Evolutionary conservation across 1,140 invertebrate species (phyloP).

Genomic region (Araneus ventricosus): DNA sequence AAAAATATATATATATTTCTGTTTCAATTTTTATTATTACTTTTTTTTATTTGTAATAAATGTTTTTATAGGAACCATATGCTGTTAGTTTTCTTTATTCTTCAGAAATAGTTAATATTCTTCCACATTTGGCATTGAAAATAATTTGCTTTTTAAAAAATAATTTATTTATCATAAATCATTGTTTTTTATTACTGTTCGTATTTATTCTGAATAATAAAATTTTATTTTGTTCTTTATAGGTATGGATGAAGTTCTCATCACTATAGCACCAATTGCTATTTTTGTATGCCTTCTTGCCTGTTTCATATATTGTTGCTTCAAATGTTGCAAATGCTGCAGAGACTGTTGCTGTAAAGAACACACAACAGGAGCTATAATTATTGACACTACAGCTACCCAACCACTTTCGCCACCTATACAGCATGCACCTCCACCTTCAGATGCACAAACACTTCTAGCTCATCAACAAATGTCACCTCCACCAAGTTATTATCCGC

Average conservation of each 20-base stretch:
- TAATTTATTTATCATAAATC: not conserved
- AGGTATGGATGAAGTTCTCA: not conserved
- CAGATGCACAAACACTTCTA: not conserved
- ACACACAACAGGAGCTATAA: not conserved
- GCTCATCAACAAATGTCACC: not conserved
- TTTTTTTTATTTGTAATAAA: no score
- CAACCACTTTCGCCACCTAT: conserved; percentile 25
- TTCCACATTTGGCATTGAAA: not conserved
- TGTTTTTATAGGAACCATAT: no score
- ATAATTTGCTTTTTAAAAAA: not conserved
- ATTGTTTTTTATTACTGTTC: not conserved
- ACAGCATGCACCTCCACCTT: not conserved
- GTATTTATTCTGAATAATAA: not conserved
- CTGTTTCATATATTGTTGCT: not conserved
- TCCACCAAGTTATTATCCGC: not conserved
- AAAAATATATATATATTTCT: no score
- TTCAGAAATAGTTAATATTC: not conserved
- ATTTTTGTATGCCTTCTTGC: not conserved
- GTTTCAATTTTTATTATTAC: no score
- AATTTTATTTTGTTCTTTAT: not conserved
- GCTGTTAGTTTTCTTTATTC: not conserved
- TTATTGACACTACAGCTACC: not conserved
- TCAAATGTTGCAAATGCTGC: conserved; percentile 32
- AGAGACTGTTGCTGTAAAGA: not conserved
- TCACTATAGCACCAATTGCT: not conserved